These are phyloP conservation scores for Napeogenes inachia DNA, from an alignment of 2,888 invertebrate genomes.

Conservation along the genomic window DNA sequence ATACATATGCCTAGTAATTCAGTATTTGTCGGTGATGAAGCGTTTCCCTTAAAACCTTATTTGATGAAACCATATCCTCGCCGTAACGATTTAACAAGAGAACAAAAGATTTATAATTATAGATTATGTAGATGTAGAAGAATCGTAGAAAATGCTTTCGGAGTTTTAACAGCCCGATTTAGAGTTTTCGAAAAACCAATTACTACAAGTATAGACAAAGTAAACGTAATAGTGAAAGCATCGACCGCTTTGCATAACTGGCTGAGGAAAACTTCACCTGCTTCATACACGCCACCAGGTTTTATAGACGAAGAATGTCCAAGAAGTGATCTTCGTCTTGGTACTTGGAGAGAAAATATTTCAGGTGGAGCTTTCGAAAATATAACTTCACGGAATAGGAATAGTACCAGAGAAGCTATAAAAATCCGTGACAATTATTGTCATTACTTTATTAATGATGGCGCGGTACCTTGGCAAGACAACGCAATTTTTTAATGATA, in stretches of 20 bases:
- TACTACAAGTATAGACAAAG: conserved; percentile 11
- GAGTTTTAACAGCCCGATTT: conserved; percentile 22
- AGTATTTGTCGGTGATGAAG: no score
- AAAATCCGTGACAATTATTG: conserved; percentile 22
- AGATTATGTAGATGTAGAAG: conserved; percentile 23
- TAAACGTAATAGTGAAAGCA: conserved; percentile 20
- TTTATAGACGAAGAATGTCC: conserved; percentile 18
- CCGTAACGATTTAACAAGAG: no score
- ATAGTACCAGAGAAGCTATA: conserved; percentile 24
- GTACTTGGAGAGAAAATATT: conserved; percentile 23
- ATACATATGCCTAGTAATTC: no score
- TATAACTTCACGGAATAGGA: conserved; percentile 24
- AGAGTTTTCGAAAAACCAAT: conserved; percentile 17
- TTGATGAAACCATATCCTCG: no score
- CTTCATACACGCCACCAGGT: conserved; percentile 9
- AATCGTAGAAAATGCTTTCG: conserved; percentile 27
- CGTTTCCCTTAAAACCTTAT: no score
- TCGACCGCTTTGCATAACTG: conserved; percentile 21
- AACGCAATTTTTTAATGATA: no score
- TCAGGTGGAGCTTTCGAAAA: conserved; percentile 20
- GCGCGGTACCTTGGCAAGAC: conserved; percentile 22
- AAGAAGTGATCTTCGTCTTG: conserved; percentile 9
- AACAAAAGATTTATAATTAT: conserved; percentile 23
- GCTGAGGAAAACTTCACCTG: conserved; percentile 19
- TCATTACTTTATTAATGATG: conserved; percentile 24